Evolutionary conservation across 2,888 invertebrate genomes (phyloP).

Genomic region (Spilarctia lutea): DNA sequence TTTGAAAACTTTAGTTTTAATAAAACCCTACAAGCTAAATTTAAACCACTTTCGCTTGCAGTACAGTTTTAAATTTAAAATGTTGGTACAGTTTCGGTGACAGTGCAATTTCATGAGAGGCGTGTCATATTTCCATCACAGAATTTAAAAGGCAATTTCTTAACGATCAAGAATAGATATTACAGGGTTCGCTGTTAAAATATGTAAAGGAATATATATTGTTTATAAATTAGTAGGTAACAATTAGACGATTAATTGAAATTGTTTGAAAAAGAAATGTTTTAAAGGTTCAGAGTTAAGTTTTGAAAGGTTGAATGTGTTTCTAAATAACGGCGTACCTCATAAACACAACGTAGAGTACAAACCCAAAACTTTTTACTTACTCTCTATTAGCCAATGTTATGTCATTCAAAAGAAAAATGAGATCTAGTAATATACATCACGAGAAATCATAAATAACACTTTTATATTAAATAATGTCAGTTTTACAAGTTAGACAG

Average conservation of each 20-base stretch:
- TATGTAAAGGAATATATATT: neutral
- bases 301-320: neutral
- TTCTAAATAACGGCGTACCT: neutral
- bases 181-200: neutral
- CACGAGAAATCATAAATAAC: conserved; percentile 8
- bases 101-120: neutral
- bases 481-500: conserved; percentile 7
- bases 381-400: neutral
- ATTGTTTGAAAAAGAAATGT: neutral
- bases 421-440: neutral
- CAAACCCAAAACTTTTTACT: neutral
- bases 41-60: neutral
- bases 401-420: neutral
- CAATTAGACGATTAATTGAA: neutral
- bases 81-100: neutral
- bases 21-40: neutral
- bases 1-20: neutral
- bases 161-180: neutral
- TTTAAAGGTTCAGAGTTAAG: neutral
- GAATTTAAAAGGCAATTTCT: neutral
- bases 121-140: neutral
- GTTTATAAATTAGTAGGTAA: neutral
- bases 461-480: conserved; percentile 8
- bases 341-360: neutral
- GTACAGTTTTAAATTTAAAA: neutral